These are phyloP conservation scores for Myiozetetes cayanensis DNA, from an alignment of 2,113 vertebrate species.

Conservation along the genomic window DNA sequence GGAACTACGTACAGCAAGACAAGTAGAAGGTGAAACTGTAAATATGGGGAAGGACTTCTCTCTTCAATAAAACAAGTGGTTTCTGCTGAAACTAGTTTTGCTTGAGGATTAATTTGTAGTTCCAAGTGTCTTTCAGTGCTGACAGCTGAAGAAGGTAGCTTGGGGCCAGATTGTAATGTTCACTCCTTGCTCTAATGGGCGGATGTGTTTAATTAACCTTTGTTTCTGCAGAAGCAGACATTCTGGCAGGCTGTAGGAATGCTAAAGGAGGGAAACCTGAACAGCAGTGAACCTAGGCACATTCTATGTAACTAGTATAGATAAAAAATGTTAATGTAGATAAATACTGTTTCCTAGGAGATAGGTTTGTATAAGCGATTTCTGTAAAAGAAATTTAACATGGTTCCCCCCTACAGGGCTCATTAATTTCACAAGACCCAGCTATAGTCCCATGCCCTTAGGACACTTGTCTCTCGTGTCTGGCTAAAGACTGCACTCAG, in stretches of 20 bases:
- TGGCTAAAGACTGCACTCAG: background rate
- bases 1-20: background rate
- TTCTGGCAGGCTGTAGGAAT: slow-evolving; percentile 51
- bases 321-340: background rate
- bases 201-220: slow-evolving; percentile 67
- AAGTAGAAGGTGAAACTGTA: background rate
- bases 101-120: slow-evolving; percentile 37
- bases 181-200: slow-evolving; percentile 38
- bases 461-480: background rate
- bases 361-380: background rate
- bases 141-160: slow-evolving; percentile 64
- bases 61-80: slow-evolving; percentile 12
- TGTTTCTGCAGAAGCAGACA: slow-evolving; percentile 48
- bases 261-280: slow-evolving; percentile 16
- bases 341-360: slow-evolving; percentile 28
- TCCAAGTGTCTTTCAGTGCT: slow-evolving; percentile 55
- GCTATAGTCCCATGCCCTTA: background rate
- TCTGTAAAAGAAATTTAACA: background rate
- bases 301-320: background rate
- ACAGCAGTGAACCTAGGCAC: background rate
- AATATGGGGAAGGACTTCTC: background rate
- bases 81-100: slow-evolving; percentile 53
- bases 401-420: background rate
- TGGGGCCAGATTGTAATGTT: slow-evolving; percentile 41
- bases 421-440: background rate